These are phyloP conservation scores for Aldrovandia affinis DNA, from an alignment of 2,797 vertebrate genomes.

Conservation along the genomic window DNA sequence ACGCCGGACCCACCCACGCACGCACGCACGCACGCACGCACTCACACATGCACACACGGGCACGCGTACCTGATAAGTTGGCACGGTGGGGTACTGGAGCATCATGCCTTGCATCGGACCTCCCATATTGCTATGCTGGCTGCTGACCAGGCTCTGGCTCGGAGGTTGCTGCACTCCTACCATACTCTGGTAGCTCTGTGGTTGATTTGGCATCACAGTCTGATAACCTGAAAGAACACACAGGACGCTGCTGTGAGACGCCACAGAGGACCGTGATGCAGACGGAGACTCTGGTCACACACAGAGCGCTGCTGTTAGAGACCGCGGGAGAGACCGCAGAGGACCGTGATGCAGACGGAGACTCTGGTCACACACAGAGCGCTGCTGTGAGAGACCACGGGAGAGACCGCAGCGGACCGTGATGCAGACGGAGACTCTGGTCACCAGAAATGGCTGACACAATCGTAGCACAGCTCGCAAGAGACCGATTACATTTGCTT, in stretches of 20 bases:
- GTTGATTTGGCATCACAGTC: slow-evolving; percentile 86
- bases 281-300: too few relatives aligned
- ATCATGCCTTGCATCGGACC: slow-evolving; percentile 94
- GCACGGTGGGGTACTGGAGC: slow-evolving; percentile 92
- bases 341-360: background rate
- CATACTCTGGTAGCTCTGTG: slow-evolving; percentile 90
- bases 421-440: too few relatives aligned
- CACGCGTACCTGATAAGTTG: slow-evolving; percentile 88
- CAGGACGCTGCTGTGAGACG: background rate
- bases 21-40: too few relatives aligned
- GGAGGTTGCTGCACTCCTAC: slow-evolving; percentile 87
- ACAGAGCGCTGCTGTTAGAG: background rate
- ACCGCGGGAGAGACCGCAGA: background rate
- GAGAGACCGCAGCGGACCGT: background rate
- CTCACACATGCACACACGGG: background rate
- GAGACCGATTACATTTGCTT: too few relatives aligned
- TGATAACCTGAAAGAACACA: slow-evolving; percentile 84
- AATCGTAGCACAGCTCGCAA: too few relatives aligned
- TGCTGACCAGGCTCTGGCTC: slow-evolving; percentile 82
- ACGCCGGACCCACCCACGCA: too few relatives aligned
- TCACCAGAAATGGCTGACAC: background rate
- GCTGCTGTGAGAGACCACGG: background rate
- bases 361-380: slow-evolving; percentile 41
- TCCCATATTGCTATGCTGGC: slow-evolving; percentile 86
- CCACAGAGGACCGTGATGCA: background rate